phyloP scores from a whole-genome alignment of 35 echinoderm and acorn worm genomes.

The Nesometra sesokonis region DNA sequence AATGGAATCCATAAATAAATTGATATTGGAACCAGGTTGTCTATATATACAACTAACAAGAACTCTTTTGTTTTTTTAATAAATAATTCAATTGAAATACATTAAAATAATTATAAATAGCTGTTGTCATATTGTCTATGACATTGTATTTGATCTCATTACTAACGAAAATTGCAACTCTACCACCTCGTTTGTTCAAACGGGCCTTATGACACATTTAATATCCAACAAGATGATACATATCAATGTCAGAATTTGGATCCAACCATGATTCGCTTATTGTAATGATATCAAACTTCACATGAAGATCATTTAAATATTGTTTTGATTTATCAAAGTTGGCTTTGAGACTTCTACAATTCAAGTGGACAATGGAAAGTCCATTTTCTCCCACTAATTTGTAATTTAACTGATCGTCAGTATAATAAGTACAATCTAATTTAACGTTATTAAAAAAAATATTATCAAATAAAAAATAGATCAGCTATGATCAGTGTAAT shows the following conservation, averaged over 20 bases:
- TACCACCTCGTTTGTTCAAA: conserved; percentile 9
- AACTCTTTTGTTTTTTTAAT: conserved; percentile 4
- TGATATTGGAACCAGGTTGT: conserved; percentile 16
- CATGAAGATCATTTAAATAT: not conserved
- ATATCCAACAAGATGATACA: conserved; percentile 13
- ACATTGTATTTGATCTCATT: conserved; percentile 21
- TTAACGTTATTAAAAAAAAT: conserved; percentile 18
- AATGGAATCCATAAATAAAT: not conserved
- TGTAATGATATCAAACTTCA: not conserved
- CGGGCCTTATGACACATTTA: conserved; percentile 1
- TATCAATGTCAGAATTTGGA: conserved; percentile 4
- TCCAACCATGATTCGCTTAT: conserved; percentile 22
- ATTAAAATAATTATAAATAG: conserved; percentile 19
- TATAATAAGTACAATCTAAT: conserved; percentile 18
- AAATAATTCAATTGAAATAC: conserved; percentile 15
- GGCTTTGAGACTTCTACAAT: conserved; percentile 1
- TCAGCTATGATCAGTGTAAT: conserved; percentile 2
- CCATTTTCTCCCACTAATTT: not conserved
- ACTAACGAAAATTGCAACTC: conserved; percentile 5
- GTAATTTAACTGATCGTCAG: not conserved
- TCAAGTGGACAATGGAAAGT: conserved; percentile 13
- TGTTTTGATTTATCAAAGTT: conserved; percentile 10
- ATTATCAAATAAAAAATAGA: conserved; percentile 13
- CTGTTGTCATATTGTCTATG: conserved; percentile 3
- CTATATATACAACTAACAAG: conserved; percentile 16